Conservation (phyloP, 2,113 vertebrate species). For the Aspidoscelis tigris region DNA sequence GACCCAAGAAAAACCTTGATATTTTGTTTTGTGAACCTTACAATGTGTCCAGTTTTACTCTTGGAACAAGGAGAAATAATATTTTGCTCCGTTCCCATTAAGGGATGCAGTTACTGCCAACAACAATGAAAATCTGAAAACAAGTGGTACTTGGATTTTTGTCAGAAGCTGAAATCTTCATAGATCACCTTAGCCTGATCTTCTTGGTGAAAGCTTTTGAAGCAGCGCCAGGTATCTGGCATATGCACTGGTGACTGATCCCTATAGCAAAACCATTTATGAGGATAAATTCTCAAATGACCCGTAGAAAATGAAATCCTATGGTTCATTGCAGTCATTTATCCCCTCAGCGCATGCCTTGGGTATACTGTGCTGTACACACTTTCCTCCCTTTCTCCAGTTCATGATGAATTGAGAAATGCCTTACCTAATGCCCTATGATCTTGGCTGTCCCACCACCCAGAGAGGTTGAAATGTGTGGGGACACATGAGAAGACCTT, state of each 20-base stretch:
- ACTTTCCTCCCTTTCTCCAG: background rate
- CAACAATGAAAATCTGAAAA: slow-evolving; percentile 34
- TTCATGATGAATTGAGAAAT: too few species aligned
- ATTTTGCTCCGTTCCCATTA: slow-evolving; percentile 35
- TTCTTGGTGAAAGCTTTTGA: background rate
- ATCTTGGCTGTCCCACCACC: too few species aligned
- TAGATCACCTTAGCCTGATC: slow-evolving; percentile 4
- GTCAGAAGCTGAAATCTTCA: background rate
- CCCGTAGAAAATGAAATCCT: background rate
- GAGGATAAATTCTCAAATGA: background rate
- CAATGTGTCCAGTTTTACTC: slow-evolving; percentile 41
- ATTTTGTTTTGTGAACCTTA: slow-evolving; percentile 48
- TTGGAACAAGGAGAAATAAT: slow-evolving; percentile 45
- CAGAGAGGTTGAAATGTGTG: too few species aligned
- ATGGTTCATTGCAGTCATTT: background rate
- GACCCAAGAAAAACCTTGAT: slow-evolving; percentile 40
- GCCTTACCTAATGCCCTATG: too few species aligned
- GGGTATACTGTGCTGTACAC: background rate
- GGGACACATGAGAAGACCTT: too few species aligned
- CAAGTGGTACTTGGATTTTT: slow-evolving; percentile 18
- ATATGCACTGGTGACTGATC: background rate
- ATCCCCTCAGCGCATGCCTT: background rate
- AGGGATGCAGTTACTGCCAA: slow-evolving; percentile 30
- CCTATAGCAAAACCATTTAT: background rate
- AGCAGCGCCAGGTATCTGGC: background rate